Evolutionary conservation across 1,140 invertebrate species (phyloP), one percentile per base, ranked within the genome.

Genomic region (Sminthurides bifidus): DNA sequence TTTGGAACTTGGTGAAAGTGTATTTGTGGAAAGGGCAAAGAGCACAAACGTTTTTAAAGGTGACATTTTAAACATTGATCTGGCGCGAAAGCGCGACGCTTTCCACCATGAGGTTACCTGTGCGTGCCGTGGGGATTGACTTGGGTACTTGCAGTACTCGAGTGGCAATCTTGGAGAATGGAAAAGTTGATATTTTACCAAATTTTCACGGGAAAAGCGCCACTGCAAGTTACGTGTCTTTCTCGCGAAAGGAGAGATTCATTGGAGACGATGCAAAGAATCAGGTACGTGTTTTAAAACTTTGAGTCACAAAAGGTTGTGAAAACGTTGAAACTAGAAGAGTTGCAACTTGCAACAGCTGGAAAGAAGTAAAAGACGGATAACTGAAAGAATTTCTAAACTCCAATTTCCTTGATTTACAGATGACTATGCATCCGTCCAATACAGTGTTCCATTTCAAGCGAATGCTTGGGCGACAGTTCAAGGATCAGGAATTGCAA

Each of bases 201-300:
- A 93, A 93, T 65, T 86, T 92, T 65, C 87, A 92, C 70, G 90
- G 90, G 35, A 91, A 92, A 69, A 76, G 87, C 54, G 92, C 86
- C 15, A 91, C 88, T 19, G 86, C 87, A 2, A 84, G 83, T 50
- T 92, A 88, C 69, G 88, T 94, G 15, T 88, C 87, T 3, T 94
- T 94, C 71, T 90, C 33, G n/a, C 8, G 33, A 10, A 35, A 8
- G n/a, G 33, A 35, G 8, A 73, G 89, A 23, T 72, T 92, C 12
- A 84, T 92, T 55, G 89, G 89, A n/a, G 87, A 92, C 69, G 77
- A 81, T 21, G 83, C 84, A 2, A 84, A 84, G 69, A 83, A 83
- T 61, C 82, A 84, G 70, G 79, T 81, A 21, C 8, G 19, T 43
- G 40, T 6, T 43, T 5, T 12, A 48, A 19, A 48, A 27, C 12